Conservation (phyloP, 2,888 invertebrate genomes). For the Anagyrus pseudococci region DNA sequence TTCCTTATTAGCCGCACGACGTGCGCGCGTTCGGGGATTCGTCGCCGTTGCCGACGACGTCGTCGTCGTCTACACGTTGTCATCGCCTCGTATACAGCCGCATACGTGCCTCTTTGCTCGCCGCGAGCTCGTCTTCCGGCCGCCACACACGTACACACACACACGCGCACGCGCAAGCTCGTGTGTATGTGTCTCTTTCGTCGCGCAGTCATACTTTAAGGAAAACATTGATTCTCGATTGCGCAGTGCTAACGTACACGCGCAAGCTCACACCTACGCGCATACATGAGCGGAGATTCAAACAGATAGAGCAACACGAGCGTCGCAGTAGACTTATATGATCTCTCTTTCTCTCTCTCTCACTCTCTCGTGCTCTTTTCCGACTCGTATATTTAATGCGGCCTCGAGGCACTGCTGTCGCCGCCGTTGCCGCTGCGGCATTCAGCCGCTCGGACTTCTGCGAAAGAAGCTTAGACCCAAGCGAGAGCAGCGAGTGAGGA, state of each 20-base stretch:
- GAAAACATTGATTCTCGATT: conserved; percentile 34
- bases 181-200: conserved; percentile 5
- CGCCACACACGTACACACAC: no score
- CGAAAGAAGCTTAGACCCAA: conserved; percentile 9
- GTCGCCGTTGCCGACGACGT: background rate
- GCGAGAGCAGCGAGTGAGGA: background rate
- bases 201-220: conserved; percentile 31
- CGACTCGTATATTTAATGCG: background rate
- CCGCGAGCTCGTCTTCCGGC: background rate
- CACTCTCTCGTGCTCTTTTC: background rate
- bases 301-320: no score
- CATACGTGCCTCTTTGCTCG: background rate
- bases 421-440: conserved; percentile 6
- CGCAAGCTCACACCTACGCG: no score
- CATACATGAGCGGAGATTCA: no score
- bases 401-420: conserved; percentile 21
- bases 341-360: background rate
- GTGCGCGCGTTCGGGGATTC: conserved; percentile 9
- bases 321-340: no score
- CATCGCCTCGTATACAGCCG: background rate
- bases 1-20: conserved; percentile 33
- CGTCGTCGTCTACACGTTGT: background rate
- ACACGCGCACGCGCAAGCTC: background rate
- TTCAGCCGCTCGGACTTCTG: conserved; percentile 18
- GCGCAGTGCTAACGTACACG: no score